These are phyloP conservation scores for Drosophila lini DNA, from an alignment of 1,140 invertebrate species.

Conservation along the genomic window DNA sequence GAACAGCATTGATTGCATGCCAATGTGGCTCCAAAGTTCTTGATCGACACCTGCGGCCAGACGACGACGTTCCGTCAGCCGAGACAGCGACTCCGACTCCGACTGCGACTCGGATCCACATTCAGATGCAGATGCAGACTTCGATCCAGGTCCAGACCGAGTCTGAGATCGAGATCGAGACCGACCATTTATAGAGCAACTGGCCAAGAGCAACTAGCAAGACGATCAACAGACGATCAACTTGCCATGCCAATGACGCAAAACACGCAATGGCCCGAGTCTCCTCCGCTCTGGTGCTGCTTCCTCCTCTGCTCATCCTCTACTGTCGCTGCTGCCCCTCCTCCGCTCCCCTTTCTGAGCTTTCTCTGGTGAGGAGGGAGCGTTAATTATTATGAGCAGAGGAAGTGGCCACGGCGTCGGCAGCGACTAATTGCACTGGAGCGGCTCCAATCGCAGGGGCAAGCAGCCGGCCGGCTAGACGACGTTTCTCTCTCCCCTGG, in stretches of 20 bases:
- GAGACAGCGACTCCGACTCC: conserved; percentile 4
- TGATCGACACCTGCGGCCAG: conserved; percentile 75
- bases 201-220: conserved; percentile 67
- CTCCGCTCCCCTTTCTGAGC: conserved; percentile 19
- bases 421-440: conserved; percentile 70
- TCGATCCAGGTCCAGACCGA: conserved; percentile 12
- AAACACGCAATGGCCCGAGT: conserved; percentile 63
- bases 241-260: conserved; percentile 74
- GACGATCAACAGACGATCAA: conserved; percentile 79
- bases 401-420: conserved; percentile 66
- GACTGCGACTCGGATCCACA: background rate
- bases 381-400: conserved; percentile 79
- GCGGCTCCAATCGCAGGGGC: conserved; percentile 44
- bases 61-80: conserved; percentile 39
- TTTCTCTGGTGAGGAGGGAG: conserved; percentile 64
- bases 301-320: background rate
- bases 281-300: background rate
- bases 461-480: conserved; percentile 50
- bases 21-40: conserved; percentile 82
- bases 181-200: conserved; percentile 75
- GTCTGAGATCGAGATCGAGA: conserved; percentile 20
- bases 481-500: conserved; percentile 3
- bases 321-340: background rate
- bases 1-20: conserved; percentile 82
- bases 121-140: conserved; percentile 20